Base-by-base conservation (phyloP, 23 tunicate genomes). In the Diplosoma virens region DNA sequence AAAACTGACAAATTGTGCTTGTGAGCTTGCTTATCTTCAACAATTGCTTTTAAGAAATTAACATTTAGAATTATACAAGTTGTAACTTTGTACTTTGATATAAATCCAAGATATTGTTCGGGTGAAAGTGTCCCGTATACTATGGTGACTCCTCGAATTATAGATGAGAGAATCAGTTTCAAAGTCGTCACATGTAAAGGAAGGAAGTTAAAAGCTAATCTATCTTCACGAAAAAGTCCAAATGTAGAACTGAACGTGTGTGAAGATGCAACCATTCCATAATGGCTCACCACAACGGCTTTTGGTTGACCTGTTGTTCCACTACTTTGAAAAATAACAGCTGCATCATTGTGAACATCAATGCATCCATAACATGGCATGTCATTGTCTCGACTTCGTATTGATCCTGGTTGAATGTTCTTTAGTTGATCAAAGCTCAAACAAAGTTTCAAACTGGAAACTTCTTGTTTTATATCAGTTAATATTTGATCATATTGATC, bases 241-340 rank as follows among this genome's bases (percentile, higher is more conserved):
- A 35, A 61, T 27, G 6, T 4, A 9, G 61, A 11, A 11, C 17
- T 55, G 5, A 25, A 11, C 6, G 29, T 64, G 4, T 6, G 16
- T 7, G 21, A 3, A 11, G 30, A 16, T 16, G 75, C 53, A 5
- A 68, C 53, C 4, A 48, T n/a, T 23, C 60, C 28, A 25, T 72
- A 72, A 33, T 72, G 78, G 24, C 20, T 72, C 17, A 24, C 28
- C 33, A 72, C 46, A 25, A 72, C 61, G 35, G 61, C 60, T 72
- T 72, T 72, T 50, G 78, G 78, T 2, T 47, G 5, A 2, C 78
- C 78, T 3, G 78, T 72, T 25, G 78, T 72, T 3, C 78, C 78
- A 72, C 78, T 72, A 25, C 54, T 36, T n/a, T 68, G 55, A n/a
- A 3, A 41, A 68, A 68, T 37, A 36, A 68, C 25, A n/a, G 55